Conservation (phyloP, 2,888 invertebrate genomes). For the Idaea biselata region DNA sequence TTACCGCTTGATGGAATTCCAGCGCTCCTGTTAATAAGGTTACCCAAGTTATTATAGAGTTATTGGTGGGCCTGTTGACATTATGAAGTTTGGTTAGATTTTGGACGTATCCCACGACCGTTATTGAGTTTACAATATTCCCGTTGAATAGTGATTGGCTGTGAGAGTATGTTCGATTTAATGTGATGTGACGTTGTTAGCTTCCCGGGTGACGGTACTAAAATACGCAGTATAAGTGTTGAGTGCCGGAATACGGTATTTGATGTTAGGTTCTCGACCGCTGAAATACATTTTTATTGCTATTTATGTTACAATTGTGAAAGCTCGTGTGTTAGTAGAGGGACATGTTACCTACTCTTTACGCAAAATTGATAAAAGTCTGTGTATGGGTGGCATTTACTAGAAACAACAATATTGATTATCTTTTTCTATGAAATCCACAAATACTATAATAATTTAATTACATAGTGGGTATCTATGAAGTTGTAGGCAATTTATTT, state of each 20-base stretch:
- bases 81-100: conserved; percentile 22
- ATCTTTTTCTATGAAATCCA: too few relatives aligned
- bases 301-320: too few relatives aligned
- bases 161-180: not conserved
- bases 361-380: too few relatives aligned
- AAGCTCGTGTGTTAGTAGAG: too few relatives aligned
- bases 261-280: not conserved
- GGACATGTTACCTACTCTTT: too few relatives aligned
- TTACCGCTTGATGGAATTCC: conserved; percentile 25
- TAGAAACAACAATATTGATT: too few relatives aligned
- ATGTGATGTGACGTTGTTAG: not conserved
- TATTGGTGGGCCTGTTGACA: conserved; percentile 22
- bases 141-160: not conserved
- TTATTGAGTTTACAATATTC: not conserved
- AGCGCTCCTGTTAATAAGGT: conserved; percentile 25
- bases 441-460: too few relatives aligned
- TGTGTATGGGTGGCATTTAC: too few relatives aligned
- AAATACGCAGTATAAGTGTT: not conserved
- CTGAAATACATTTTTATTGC: not conserved
- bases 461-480: too few relatives aligned
- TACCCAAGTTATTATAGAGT: conserved; percentile 21
- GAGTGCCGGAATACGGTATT: not conserved
- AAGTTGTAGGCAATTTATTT: too few relatives aligned
- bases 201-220: not conserved
- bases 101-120: not conserved